Percentiles rank a stretch among this genome's conserved stretches.
phyloP scores from a whole-genome alignment of 2,113 vertebrate genomes.

The Pseudolaguvia tuberculata region DNA sequence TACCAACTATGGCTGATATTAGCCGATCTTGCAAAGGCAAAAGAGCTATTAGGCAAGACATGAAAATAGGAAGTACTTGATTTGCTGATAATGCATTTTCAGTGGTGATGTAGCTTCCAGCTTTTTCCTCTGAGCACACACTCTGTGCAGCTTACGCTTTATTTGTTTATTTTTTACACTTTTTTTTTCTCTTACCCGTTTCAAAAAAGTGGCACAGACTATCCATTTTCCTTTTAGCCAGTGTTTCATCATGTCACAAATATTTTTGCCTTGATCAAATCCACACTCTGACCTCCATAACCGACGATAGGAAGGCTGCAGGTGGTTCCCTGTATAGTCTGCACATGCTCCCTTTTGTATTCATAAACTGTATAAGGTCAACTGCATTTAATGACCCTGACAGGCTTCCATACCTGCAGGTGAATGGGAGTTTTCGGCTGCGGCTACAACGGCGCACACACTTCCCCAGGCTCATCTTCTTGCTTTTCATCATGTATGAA shows the following conservation, averaged over 20 bases:
- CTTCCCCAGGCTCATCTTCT: conserved; percentile 75
- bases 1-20: conserved; percentile 3
- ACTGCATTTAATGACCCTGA: conserved; percentile 12
- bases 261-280: conserved; percentile 2
- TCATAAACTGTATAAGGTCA: neutral
- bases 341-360: neutral
- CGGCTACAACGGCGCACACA: conserved; percentile 88
- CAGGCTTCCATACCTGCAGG: conserved; percentile 82
- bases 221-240: conserved; percentile 6
- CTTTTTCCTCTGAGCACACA: conserved; percentile 36
- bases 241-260: conserved; percentile 3
- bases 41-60: conserved; percentile 16
- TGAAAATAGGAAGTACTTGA: conserved; percentile 46
- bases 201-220: neutral
- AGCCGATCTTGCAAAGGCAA: conserved; percentile 15
- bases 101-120: conserved; percentile 34
- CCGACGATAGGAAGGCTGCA: conserved; percentile 2
- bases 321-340: conserved; percentile 12
- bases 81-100: conserved; percentile 44
- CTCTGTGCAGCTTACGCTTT: conserved; percentile 12
- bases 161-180: conserved; percentile 3
- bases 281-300: conserved; percentile 6
- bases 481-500: conserved; percentile 76
- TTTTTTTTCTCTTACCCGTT: neutral
- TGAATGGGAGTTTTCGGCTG: conserved; percentile 80